These are phyloP conservation scores for Choristoneura fumiferana DNA, from an alignment of 1,140 invertebrate species.

Conservation along the genomic window DNA sequence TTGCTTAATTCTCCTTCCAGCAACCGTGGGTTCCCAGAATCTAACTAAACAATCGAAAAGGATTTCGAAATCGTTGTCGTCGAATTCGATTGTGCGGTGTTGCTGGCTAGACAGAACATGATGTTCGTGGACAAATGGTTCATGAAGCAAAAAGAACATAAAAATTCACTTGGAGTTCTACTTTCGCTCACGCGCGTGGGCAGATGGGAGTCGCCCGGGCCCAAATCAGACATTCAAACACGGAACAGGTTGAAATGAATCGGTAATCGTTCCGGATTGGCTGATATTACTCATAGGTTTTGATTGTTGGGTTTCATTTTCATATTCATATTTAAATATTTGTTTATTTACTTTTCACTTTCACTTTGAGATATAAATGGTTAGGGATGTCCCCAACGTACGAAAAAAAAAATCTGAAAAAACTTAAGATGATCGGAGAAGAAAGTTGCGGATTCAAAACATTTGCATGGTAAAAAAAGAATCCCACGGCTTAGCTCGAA, in stretches of 20 bases:
- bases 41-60: conserved; percentile 31
- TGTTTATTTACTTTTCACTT: too few species aligned
- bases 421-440: too few species aligned
- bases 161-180: conserved; percentile 31
- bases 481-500: too few species aligned
- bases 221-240: conserved; percentile 38
- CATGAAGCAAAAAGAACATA: conserved; percentile 34
- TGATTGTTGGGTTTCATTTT: background rate
- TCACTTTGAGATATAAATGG: too few species aligned
- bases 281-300: background rate
- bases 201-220: conserved; percentile 34
- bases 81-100: conserved; percentile 35
- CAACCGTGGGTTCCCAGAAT: conserved; percentile 7
- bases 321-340: background rate
- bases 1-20: too few species aligned
- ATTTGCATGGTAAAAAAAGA: too few species aligned
- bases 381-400: too few species aligned
- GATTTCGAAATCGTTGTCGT: conserved; percentile 33
- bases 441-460: too few species aligned
- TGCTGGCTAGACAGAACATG: conserved; percentile 22
- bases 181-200: conserved; percentile 39
- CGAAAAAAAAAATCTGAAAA: too few species aligned
- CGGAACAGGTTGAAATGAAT: conserved; percentile 44
- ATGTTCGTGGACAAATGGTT: conserved; percentile 27
- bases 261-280: conserved; percentile 14